phyloP scores from a whole-genome alignment of 92 coral and sea anemone species.

The Porites divaricata region DNA sequence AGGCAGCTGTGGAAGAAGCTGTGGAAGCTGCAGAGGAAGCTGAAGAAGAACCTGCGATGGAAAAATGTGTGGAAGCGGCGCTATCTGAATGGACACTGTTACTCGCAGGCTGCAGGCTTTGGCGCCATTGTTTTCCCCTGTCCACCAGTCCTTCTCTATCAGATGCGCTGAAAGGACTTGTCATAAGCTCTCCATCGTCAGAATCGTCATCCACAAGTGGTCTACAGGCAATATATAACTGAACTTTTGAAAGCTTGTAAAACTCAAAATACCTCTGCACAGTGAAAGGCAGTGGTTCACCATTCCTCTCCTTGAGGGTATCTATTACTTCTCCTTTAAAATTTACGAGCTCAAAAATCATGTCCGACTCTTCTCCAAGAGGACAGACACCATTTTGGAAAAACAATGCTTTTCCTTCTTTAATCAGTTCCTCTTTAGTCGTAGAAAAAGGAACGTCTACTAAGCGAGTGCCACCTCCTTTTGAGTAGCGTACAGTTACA shows the following conservation, averaged over 20 bases:
- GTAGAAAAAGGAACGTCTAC: conserved; percentile 43
- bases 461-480: conserved; percentile 51
- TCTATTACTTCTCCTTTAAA: conserved; percentile 43
- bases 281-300: conserved; percentile 32
- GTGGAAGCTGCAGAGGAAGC: too few species aligned
- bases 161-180: neutral
- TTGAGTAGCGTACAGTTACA: conserved; percentile 40
- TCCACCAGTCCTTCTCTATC: too few species aligned
- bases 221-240: conserved; percentile 21
- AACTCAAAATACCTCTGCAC: conserved; percentile 45
- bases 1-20: too few species aligned
- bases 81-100: too few species aligned
- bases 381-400: conserved; percentile 41
- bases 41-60: too few species aligned
- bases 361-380: conserved; percentile 35
- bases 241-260: conserved; percentile 48
- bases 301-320: neutral
- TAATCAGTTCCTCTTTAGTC: conserved; percentile 38
- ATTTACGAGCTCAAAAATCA: conserved; percentile 41
- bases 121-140: neutral
- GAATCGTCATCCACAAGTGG: neutral
- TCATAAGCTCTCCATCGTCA: neutral
- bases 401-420: conserved; percentile 52
- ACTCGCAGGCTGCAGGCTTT: neutral
- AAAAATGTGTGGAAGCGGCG: too few species aligned